These are phyloP conservation scores for Eugnorisma glareosa DNA, from an alignment of 2,888 invertebrate species.

Conservation along the genomic window DNA sequence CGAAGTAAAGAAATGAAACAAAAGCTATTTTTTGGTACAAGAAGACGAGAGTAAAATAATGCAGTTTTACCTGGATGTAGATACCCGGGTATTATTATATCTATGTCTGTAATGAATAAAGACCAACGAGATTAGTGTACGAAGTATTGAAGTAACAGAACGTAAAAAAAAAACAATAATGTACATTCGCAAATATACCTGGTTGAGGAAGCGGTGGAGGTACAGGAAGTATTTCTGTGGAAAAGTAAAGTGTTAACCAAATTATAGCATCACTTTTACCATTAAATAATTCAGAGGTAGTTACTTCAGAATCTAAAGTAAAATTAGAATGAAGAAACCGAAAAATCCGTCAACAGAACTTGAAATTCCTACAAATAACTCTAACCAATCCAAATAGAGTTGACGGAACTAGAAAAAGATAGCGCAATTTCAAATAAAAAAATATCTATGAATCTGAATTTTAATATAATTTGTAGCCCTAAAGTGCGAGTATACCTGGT, in stretches of 20 bases:
- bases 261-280: background rate
- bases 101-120: background rate
- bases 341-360: background rate
- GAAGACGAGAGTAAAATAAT: background rate
- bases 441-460: background rate
- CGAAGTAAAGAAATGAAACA: background rate
- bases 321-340: background rate
- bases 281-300: background rate
- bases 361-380: background rate
- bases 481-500: constrained; percentile 6
- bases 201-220: constrained; percentile 8
- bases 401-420: background rate
- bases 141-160: background rate
- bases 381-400: background rate
- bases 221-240: constrained; percentile 23
- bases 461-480: background rate
- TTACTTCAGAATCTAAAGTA: background rate
- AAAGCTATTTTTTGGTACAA: background rate
- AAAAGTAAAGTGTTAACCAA: constrained; percentile 5
- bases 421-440: background rate
- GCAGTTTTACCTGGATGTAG: background rate
- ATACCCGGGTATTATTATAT: background rate
- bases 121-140: background rate
- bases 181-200: constrained; percentile 27
- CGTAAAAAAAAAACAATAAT: background rate